Base-by-base conservation (phyloP, 2,888 invertebrate species). In the Ariolimax columbianus region DNA sequence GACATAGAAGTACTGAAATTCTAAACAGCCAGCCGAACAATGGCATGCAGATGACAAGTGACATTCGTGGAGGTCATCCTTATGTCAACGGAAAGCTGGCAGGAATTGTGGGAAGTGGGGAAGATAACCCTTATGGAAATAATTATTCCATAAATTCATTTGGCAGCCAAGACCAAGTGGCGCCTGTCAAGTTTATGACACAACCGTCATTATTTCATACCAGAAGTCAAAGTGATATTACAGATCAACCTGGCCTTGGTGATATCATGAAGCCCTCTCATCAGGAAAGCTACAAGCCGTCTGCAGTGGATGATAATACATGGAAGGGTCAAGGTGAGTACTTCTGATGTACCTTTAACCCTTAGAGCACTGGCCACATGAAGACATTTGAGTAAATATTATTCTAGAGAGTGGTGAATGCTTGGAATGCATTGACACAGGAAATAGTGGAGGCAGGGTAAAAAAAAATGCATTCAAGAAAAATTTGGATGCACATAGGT, bases 311-410 rank as follows among this genome's bases (percentile, higher is more conserved):
- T 23, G 23, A 17, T 40, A 38, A 63, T 23, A 9, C n/a, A 1
- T 78, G 78, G 78, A 38, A 78, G 38, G 40, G 63, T 38, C 43
- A 78, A 78, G 40, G 78, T 77, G 9, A 78, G 78, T 17, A 9
- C 59, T 55, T 63, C 55, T 63, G n/a, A 14, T 47, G n/a, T n/a
- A n/a, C n/a, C n/a, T n/a, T n/a, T n/a, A n/a, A n/a, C n/a, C n/a
- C n/a, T n/a, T n/a, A n/a, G n/a, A n/a, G n/a, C n/a, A n/a, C n/a
- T n/a, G n/a, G n/a, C n/a, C n/a, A n/a, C n/a, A n/a, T n/a, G n/a
- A n/a, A n/a, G n/a, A n/a, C n/a, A n/a, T n/a, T n/a, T n/a, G n/a
- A n/a, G n/a, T n/a, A n/a, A n/a, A n/a, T n/a, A n/a, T n/a, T n/a
- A n/a, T n/a, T n/a, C n/a, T n/a, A n/a, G n/a, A n/a, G n/a, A n/a